Base-by-base conservation (phyloP, 2,797 vertebrate species). In the Myripristis murdjan region DNA sequence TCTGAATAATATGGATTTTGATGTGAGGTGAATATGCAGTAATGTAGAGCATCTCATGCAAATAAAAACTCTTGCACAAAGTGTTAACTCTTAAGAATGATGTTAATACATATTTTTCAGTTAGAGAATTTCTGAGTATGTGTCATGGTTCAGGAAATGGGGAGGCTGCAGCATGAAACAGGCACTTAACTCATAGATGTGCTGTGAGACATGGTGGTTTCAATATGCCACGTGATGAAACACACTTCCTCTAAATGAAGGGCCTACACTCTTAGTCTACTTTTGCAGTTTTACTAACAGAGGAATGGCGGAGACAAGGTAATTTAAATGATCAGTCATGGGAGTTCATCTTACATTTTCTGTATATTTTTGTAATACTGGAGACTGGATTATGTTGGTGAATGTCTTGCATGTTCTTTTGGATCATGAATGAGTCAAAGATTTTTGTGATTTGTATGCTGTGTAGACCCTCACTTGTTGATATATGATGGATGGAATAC, bases 211-310 rank as follows among this genome's bases (percentile, higher is more conserved):
- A 75, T 11, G 58, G 73, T 55, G 67, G 70, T 61, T 73, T 73
- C 61, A 65, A 77, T 56, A 73, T 74, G 56, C 68, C 91, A 90
- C 76, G 84, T 91, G 88, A 90, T 66, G 39, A 75, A 15, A 69
- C 55, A 24, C 22, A 91, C 91, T 92, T 92, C 91, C 90, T 91
- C 67, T 85, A 76, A 81, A 78, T 26, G 64, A 56, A 62, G 47
- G 79, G 67, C 67, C 71, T 79, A 22, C 8, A 46, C 55, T 63
- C 48, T 49, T 16, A 73, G 61, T 71, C 41, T 16, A 62, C 57
- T 53, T 60, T 52, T 55, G 37, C 24, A 57, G 73, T 63, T 63
- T 57, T 60, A 52, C 52, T 62, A 46, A 60, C 49, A 62, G 52
- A 59, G 59, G 53, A 57, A 91, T 91, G 91, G 87, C 89, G 53